Evolutionary conservation across 2,113 vertebrate genomes (phyloP).

Genomic region (Hiodon tergisus): DNA sequence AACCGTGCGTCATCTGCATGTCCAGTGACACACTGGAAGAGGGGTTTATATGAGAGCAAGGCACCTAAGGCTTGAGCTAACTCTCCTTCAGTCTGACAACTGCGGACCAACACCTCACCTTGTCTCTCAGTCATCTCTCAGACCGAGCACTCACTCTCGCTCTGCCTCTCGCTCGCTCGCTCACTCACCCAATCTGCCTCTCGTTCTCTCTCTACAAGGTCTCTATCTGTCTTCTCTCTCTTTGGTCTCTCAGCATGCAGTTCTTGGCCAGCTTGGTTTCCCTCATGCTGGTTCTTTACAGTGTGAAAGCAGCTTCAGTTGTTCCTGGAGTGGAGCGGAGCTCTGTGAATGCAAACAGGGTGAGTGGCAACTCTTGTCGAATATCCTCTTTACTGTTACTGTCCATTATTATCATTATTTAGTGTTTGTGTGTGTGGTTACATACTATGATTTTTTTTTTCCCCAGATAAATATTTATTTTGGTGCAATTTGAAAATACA

Average conservation of each 20-base stretch:
- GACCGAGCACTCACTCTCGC: slow-evolving; percentile 11
- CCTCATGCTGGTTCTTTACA: slow-evolving; percentile 72
- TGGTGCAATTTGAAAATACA: background rate
- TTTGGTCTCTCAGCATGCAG: slow-evolving; percentile 65
- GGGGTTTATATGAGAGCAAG: slow-evolving; percentile 63
- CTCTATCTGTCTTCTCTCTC: slow-evolving; percentile 32
- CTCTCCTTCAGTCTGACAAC: slow-evolving; percentile 41
- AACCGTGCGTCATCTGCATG: slow-evolving; percentile 52
- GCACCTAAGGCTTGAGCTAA: slow-evolving; percentile 56
- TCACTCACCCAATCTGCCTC: slow-evolving; percentile 18
- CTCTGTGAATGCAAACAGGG: slow-evolving; percentile 60
- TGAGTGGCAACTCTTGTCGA: slow-evolving; percentile 52
- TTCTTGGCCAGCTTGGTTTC: slow-evolving; percentile 66
- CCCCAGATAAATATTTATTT: background rate
- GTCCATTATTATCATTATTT: background rate
- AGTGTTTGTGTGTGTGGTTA: too few relatives aligned
- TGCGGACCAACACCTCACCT: slow-evolving; percentile 26
- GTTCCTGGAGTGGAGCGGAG: slow-evolving; percentile 73
- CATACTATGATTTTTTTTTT: too few relatives aligned
- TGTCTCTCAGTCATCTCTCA: slow-evolving; percentile 30
- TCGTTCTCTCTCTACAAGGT: slow-evolving; percentile 19
- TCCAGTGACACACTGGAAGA: slow-evolving; percentile 43
- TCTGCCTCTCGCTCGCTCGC: slow-evolving; percentile 32
- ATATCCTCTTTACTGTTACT: background rate
- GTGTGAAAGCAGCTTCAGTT: slow-evolving; percentile 63